These are phyloP conservation scores for Drosophila borealis DNA, from an alignment of 2,888 invertebrate species.

Conservation along the genomic window DNA sequence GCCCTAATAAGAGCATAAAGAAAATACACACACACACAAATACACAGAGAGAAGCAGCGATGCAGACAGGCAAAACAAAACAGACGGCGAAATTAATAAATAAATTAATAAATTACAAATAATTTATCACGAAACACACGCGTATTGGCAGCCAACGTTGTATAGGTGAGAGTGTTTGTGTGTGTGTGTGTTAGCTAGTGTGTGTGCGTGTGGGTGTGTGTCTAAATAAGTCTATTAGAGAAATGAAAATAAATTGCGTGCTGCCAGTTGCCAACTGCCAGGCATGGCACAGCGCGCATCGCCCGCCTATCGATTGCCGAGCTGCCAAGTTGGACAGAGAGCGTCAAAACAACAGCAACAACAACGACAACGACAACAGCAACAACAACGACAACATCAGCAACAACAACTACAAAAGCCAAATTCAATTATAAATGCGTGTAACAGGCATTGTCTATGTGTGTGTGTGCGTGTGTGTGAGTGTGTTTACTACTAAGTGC, in stretches of 20 bases:
- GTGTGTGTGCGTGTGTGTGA: slow-evolving; percentile 30
- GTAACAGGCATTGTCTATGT: slow-evolving; percentile 55
- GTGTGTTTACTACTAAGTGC: slow-evolving; percentile 66
- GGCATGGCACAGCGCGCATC: slow-evolving; percentile 1
- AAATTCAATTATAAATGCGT: slow-evolving; percentile 82
- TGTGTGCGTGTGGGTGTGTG: slow-evolving; percentile 29
- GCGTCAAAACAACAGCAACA: slow-evolving; percentile 61
- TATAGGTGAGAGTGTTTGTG: slow-evolving; percentile 9
- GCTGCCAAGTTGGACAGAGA: slow-evolving; percentile 71
- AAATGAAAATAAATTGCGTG: slow-evolving; percentile 82
- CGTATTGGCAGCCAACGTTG: slow-evolving; percentile 60
- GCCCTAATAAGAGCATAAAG: slow-evolving; percentile 3
- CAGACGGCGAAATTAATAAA: slow-evolving; percentile 71
- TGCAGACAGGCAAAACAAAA: slow-evolving; percentile 44
- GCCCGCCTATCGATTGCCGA: slow-evolving; percentile 70
- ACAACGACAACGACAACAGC: slow-evolving; percentile 8
- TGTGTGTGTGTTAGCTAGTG: slow-evolving; percentile 7
- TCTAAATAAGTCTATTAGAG: slow-evolving; percentile 82
- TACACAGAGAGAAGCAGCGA: background rate
- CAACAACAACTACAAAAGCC: slow-evolving; percentile 61
- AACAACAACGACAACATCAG: background rate
- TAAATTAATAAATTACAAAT: slow-evolving; percentile 82
- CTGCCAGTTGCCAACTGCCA: slow-evolving; percentile 79
- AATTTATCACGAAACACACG: slow-evolving; percentile 71
- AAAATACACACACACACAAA: background rate